Conservation (phyloP, 2,113 vertebrate species). For the Antechinus flavipes region DNA sequence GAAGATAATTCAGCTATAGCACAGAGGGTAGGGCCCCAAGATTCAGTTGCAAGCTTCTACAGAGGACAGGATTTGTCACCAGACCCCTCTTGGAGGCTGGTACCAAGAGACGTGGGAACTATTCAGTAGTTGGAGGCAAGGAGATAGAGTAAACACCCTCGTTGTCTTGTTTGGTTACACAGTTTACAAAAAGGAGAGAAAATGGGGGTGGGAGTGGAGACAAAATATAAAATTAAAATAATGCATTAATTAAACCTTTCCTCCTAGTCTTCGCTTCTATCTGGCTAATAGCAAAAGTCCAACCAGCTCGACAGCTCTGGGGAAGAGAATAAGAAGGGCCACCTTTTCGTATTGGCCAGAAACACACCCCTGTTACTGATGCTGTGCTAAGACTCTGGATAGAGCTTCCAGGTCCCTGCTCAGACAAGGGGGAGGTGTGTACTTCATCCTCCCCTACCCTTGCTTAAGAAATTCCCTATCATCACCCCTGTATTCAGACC, state of each 20-base stretch:
- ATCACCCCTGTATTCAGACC: conserved; percentile 83
- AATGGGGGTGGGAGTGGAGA: not conserved
- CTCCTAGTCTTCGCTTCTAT: conserved; percentile 26
- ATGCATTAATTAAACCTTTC: conserved; percentile 73
- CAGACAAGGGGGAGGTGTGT: conserved; percentile 73
- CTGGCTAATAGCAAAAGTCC: not conserved
- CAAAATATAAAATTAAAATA: not conserved
- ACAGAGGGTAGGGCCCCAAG: not conserved
- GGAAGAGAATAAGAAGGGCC: not conserved
- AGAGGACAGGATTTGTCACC: not conserved
- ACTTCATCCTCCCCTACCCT: conserved; percentile 62
- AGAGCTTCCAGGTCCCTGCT: not conserved
- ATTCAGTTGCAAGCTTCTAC: not conserved
- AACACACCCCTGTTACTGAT: not conserved
- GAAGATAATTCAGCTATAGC: not conserved
- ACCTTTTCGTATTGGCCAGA: not conserved
- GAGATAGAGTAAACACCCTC: conserved; percentile 30
- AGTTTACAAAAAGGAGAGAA: not conserved
- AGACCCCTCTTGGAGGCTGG: not conserved
- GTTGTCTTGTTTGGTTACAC: not conserved
- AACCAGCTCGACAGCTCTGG: not conserved
- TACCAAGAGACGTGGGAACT: not conserved
- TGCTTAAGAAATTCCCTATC: conserved; percentile 80
- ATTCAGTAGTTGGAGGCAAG: not conserved
- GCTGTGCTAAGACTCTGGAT: not conserved